Base-by-base conservation (phyloP, 2,797 vertebrate genomes). In the Anguilla obscura region DNA sequence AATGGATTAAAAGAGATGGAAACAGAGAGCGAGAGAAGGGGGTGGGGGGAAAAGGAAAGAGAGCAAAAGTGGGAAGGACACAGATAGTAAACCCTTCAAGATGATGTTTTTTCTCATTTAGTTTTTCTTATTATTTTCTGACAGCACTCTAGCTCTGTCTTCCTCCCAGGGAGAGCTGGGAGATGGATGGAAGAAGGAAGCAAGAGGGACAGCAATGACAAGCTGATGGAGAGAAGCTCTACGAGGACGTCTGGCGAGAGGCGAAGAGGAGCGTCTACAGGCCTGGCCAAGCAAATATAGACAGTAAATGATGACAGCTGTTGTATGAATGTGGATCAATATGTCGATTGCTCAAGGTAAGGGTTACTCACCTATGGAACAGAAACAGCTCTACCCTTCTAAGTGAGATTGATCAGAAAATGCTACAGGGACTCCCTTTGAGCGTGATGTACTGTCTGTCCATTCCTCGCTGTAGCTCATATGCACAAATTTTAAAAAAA, bases 331-430 rank as follows among this genome's bases (percentile, higher is more conserved):
- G 54, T 45, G 84, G 84, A 85, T 85, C 82, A n/a, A 74, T 84
- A 71, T 71, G n/a, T 18, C 50, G 76, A 84, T 8, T 7, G 86
- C 79, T 87, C 7, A 63, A 87, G 79, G 79, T 52, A 24, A 14
- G 86, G 40, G 33, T 48, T 36, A 24, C 33, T 84, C 54, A 76
- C 71, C 71, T 76, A 16, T 76, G 27, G 33, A 36, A 76, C 71
- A 12, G 36, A 14, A 76, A 33, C 27, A 36, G 71, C 27, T 76
- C 71, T 36, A 4, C 71, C 27, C 71, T 5, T 76, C 33, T 76
- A 33, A 76, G 71, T 33, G 71, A 76, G 30, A 76, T 76, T 33
- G 30, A 76, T 76, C 71, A 76, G 71, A 76, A 76, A 76, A 36
- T 21, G 12, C 14, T 14, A 36, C 71, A 36, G 63, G 63, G 71